These are phyloP conservation scores for Eudiplozoon nipponicum DNA, from an alignment of 2,888 invertebrate genomes.

Conservation along the genomic window DNA sequence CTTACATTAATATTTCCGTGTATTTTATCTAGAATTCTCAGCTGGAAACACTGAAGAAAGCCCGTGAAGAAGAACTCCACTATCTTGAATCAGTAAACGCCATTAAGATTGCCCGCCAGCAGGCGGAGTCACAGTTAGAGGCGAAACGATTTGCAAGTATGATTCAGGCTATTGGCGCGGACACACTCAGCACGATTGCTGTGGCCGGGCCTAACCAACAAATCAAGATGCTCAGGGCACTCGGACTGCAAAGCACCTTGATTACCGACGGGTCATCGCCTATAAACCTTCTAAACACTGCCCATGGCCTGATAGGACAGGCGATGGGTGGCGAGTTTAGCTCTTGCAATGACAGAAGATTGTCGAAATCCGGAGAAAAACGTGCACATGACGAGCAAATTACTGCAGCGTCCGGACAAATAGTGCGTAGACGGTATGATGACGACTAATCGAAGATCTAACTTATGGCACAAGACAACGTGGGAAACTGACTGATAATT, in stretches of 20 bases:
- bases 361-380: no score
- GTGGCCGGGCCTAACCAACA: conserved; percentile 21
- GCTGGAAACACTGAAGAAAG: conserved; percentile 27
- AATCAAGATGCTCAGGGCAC: conserved; percentile 20
- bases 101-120: conserved; percentile 25
- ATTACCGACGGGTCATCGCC: conserved; percentile 23
- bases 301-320: conserved; percentile 19
- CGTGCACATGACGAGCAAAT: no score
- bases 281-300: conserved; percentile 23
- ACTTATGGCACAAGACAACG: no score
- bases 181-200: conserved; percentile 21
- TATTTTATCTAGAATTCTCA: conserved; percentile 29
- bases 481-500: no score
- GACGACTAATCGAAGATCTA: no score
- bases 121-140: conserved; percentile 27
- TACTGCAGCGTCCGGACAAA: no score
- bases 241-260: conserved; percentile 21
- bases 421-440: no score
- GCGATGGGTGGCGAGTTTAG: conserved; percentile 7
- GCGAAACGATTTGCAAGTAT: conserved; percentile 27
- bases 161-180: conserved; percentile 26
- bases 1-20: no score
- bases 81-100: conserved; percentile 27
- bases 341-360: no score
- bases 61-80: conserved; percentile 28